Percentiles rank a stretch among this genome's conserved stretches.
Evolutionary conservation across 2,888 invertebrate genomes (phyloP).

Genomic region (Periphyllus acericola): DNA sequence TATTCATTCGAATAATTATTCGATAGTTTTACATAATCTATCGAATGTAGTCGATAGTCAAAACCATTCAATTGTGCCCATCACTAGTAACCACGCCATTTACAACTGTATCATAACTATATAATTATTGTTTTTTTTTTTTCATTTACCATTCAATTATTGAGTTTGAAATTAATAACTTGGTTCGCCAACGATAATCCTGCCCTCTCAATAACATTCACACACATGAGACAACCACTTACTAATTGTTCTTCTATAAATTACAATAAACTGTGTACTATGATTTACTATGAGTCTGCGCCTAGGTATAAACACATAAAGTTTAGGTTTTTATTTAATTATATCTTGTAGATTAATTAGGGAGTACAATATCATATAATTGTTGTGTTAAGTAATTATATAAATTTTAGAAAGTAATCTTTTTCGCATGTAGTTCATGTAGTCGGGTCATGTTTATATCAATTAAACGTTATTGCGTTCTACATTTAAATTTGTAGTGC

Average conservation of each 20-base stretch:
- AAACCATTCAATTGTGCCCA: too few relatives aligned
- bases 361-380: neutral
- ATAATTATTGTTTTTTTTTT: neutral
- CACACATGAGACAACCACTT: neutral
- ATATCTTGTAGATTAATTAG: neutral
- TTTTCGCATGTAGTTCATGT: neutral
- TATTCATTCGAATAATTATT: too few relatives aligned
- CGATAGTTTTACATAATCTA: too few relatives aligned
- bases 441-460: neutral
- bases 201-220: neutral
- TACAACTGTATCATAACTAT: neutral
- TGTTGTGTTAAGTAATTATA: neutral
- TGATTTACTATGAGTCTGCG: neutral
- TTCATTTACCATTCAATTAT: neutral
- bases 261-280: neutral
- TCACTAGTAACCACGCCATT: neutral
- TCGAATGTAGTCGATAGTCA: too few relatives aligned
- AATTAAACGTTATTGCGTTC: neutral
- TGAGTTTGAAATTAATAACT: neutral
- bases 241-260: neutral
- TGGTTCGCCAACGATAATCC: neutral
- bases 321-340: neutral
- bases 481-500: neutral
- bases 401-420: conserved; percentile 32
- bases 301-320: neutral